phyloP scores from a whole-genome alignment of 1,140 invertebrate genomes.

The Drosophila lini region DNA sequence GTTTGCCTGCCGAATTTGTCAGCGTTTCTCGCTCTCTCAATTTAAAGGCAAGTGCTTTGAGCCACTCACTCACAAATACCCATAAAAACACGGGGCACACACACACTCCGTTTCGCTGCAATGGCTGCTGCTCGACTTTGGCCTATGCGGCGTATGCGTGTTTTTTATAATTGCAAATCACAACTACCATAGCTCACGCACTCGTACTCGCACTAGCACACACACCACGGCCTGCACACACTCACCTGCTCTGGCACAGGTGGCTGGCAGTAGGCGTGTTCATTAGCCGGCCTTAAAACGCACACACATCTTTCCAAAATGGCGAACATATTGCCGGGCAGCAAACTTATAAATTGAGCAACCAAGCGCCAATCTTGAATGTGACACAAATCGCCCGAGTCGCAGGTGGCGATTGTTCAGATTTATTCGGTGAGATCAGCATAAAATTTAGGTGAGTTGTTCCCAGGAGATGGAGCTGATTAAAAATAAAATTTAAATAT shows the following conservation, averaged over 20 bases:
- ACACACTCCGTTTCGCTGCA: slow-evolving; percentile 9
- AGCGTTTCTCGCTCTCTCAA: slow-evolving; percentile 61
- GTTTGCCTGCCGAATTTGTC: slow-evolving; percentile 66
- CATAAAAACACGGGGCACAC: slow-evolving; percentile 7
- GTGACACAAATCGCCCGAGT: slow-evolving; percentile 38
- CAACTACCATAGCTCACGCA: slow-evolving; percentile 23
- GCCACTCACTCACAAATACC: slow-evolving; percentile 57
- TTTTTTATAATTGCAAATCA: slow-evolving; percentile 76
- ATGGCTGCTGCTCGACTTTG: slow-evolving; percentile 49
- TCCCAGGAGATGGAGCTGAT: slow-evolving; percentile 11
- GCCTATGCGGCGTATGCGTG: slow-evolving; percentile 67
- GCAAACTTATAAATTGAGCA: slow-evolving; percentile 39
- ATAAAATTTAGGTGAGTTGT: neutral
- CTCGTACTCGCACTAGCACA: slow-evolving; percentile 10
- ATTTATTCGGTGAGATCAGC: slow-evolving; percentile 39
- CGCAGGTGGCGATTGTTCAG: slow-evolving; percentile 32
- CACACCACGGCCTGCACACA: slow-evolving; percentile 1
- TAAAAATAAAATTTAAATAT: neutral
- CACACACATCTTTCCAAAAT: slow-evolving; percentile 59
- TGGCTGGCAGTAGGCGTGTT: slow-evolving; percentile 69
- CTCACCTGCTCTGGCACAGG: slow-evolving; percentile 39
- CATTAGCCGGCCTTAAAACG: slow-evolving; percentile 60
- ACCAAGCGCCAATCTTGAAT: slow-evolving; percentile 37
- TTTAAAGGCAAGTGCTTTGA: slow-evolving; percentile 56
- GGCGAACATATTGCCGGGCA: slow-evolving; percentile 57